A percentile compares a stretch with the other conserved stretches of the same genome.
Evolutionary conservation across 2,113 vertebrate species (phyloP).

Genomic region (Guaruba guarouba): DNA sequence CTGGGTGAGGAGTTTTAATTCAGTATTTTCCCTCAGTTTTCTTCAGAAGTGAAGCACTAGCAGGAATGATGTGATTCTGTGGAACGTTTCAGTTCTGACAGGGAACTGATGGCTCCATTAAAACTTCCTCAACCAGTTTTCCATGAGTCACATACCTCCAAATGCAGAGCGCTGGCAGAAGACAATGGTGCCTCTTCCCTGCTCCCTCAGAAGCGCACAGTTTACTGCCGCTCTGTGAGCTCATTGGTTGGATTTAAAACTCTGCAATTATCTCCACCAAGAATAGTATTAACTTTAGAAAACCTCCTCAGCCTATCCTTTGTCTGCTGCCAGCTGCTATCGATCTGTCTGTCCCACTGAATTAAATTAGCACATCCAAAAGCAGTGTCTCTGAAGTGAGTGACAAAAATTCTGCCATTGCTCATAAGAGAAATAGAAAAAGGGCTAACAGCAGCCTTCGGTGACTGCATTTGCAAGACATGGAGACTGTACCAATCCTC

Average conservation of each 20-base stretch:
- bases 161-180: not conserved
- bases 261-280: constrained; percentile 44
- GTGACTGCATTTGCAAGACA: not conserved
- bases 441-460: not conserved
- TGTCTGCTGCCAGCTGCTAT: constrained; percentile 43
- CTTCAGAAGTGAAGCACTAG: not conserved
- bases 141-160: not conserved
- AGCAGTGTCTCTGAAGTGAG: not conserved
- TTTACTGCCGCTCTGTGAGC: not conserved
- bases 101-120: not conserved
- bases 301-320: constrained; percentile 22
- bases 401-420: constrained; percentile 23
- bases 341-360: constrained; percentile 41
- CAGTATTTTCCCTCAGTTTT: not conserved
- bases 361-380: constrained; percentile 25
- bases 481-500: not conserved
- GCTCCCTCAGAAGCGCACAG: fast-evolving
- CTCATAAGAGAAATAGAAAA: not conserved
- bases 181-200: not conserved
- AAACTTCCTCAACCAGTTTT: not conserved
- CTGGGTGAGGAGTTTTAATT: not conserved
- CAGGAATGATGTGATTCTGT: not conserved
- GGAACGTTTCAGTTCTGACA: not conserved
- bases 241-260: constrained; percentile 18
- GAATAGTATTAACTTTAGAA: constrained; percentile 43